phyloP scores from a whole-genome alignment of 2,797 vertebrate species.

The Leptodactylus fallax region DNA sequence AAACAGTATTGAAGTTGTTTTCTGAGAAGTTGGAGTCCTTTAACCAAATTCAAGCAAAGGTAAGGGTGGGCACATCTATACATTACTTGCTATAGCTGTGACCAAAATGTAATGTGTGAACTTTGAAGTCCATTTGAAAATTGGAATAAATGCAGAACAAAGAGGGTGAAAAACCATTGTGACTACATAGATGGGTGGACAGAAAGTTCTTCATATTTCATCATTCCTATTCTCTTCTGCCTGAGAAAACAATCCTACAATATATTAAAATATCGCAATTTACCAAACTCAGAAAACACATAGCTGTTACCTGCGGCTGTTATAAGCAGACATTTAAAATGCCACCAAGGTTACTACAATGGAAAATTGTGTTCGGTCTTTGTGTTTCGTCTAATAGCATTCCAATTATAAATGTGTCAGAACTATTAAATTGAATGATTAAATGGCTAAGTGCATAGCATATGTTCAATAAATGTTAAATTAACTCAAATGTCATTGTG shows the following conservation, averaged over 20 bases:
- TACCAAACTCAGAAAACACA: conserved; percentile 4
- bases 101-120: too few relatives aligned
- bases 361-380: conserved; percentile 43
- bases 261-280: neutral
- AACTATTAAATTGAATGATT: conserved; percentile 45
- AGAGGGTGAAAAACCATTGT: too few relatives aligned
- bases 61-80: too few relatives aligned
- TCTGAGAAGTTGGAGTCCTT: too few relatives aligned
- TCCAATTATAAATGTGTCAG: conserved; percentile 56
- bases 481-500: conserved; percentile 50
- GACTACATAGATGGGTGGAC: too few relatives aligned
- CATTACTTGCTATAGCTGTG: too few relatives aligned
- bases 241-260: neutral
- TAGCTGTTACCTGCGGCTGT: conserved; percentile 47
- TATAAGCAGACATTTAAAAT: conserved; percentile 7
- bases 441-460: conserved; percentile 50
- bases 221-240: neutral
- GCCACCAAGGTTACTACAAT: conserved; percentile 4
- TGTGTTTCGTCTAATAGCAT: conserved; percentile 32
- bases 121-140: too few relatives aligned
- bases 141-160: too few relatives aligned
- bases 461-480: conserved; percentile 58
- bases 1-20: too few relatives aligned
- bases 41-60: too few relatives aligned
- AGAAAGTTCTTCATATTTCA: neutral